Conservation (phyloP, 1,140 invertebrate species). For the Drosophila persimilis region DNA sequence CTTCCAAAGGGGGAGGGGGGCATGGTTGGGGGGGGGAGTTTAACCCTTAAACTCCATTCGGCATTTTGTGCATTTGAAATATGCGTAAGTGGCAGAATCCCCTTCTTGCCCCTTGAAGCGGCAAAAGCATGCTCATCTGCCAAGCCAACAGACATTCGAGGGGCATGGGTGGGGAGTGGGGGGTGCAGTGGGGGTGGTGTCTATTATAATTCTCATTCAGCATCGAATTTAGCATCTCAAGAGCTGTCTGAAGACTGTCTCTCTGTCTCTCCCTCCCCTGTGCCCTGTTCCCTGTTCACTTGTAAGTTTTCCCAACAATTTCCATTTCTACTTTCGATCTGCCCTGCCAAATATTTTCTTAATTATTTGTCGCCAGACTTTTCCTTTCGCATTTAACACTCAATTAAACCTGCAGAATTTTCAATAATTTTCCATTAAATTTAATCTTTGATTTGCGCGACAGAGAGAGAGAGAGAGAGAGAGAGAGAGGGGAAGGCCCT, state of each 20-base stretch:
- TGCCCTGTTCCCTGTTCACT: neutral
- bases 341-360: slow-evolving; percentile 67
- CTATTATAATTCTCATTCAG: slow-evolving; percentile 28
- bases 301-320: slow-evolving; percentile 17
- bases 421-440: slow-evolving; percentile 67
- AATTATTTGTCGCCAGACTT: slow-evolving; percentile 65
- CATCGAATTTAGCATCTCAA: slow-evolving; percentile 37
- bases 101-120: slow-evolving; percentile 11
- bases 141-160: slow-evolving; percentile 32
- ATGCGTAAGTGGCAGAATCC: slow-evolving; percentile 24
- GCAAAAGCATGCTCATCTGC: slow-evolving; percentile 31
- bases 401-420: slow-evolving; percentile 64
- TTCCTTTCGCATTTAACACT: slow-evolving; percentile 57
- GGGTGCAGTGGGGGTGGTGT: neutral
- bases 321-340: slow-evolving; percentile 8
- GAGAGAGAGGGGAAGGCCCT: neutral
- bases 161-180: too few relatives aligned
- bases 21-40: too few relatives aligned
- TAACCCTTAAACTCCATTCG: slow-evolving; percentile 8
- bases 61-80: slow-evolving; percentile 49
- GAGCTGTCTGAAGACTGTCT: slow-evolving; percentile 9
- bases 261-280: too few relatives aligned
- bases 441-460: slow-evolving; percentile 33
- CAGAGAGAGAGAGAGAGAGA: too few relatives aligned
- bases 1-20: neutral